Conservation (phyloP, 1,140 invertebrate genomes). For the Halyomorpha halys region DNA sequence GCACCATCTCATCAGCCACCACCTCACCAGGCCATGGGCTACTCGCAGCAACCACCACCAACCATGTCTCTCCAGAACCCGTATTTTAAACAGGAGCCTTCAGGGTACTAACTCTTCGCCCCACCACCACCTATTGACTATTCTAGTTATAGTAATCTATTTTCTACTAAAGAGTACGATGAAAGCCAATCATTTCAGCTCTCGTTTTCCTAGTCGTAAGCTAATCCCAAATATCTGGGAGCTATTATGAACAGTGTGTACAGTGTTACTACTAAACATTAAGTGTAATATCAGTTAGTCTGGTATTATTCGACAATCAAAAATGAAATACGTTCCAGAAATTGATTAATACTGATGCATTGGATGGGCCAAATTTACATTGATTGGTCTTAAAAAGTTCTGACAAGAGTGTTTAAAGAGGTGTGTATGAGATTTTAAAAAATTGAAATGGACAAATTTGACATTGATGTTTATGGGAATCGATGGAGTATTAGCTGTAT, state of each 20-base stretch:
- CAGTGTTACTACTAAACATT: too few species aligned
- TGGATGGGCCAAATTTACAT: too few species aligned
- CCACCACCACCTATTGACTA: neutral
- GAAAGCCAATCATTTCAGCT: constrained; percentile 7
- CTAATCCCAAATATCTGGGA: neutral
- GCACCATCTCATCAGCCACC: constrained; percentile 1
- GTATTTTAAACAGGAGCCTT: constrained; percentile 23
- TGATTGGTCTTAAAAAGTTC: too few species aligned
- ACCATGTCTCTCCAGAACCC: constrained; percentile 20
- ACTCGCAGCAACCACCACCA: constrained; percentile 15
- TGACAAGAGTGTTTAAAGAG: too few species aligned
- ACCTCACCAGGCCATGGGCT: neutral
- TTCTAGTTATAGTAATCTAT: constrained; percentile 4
- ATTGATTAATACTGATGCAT: too few species aligned
- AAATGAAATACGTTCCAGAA: neutral
- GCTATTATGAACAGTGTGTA: neutral
- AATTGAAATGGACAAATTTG: too few species aligned
- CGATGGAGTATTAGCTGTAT: too few species aligned
- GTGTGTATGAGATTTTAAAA: too few species aligned
- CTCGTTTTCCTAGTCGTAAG: constrained; percentile 13
- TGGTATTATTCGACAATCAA: constrained; percentile 16
- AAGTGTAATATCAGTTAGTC: neutral
- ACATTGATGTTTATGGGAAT: too few species aligned
- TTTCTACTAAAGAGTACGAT: constrained; percentile 8
- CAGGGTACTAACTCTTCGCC: constrained; percentile 19